Evolutionary conservation across 2,797 vertebrate genomes (phyloP).

Genomic region (Coregonus ussuriensis): DNA sequence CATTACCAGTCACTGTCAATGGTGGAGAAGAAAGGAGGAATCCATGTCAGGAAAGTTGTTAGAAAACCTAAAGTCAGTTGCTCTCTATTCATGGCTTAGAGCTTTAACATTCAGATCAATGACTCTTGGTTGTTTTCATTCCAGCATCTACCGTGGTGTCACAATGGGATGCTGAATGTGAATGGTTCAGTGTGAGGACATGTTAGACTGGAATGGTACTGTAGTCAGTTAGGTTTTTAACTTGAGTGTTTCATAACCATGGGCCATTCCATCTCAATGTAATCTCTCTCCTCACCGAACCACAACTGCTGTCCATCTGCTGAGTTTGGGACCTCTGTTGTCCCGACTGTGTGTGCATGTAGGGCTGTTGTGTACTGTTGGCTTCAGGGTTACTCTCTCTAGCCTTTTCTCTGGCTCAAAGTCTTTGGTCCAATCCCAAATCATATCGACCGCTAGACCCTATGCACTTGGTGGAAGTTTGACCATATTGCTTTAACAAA

Average conservation of each 20-base stretch:
- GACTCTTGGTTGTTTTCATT: background rate
- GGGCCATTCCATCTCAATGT: constrained; percentile 33
- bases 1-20: constrained; percentile 17
- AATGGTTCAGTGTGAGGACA: background rate
- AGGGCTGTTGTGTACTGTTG: background rate
- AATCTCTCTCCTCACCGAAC: constrained; percentile 9
- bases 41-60: background rate
- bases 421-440: background rate
- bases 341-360: background rate
- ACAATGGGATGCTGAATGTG: background rate
- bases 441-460: too few relatives aligned
- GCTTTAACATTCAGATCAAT: background rate
- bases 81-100: background rate
- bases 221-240: background rate
- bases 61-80: background rate
- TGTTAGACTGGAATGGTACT: background rate
- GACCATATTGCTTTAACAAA: too few relatives aligned
- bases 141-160: background rate
- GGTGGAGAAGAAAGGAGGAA: constrained; percentile 6
- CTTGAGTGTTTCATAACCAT: constrained; percentile 29
- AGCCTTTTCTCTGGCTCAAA: background rate
- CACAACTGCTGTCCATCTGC: constrained; percentile 8
- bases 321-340: background rate
- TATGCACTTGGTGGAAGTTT: too few relatives aligned
- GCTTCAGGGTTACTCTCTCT: background rate